A percentile compares a stretch with the other conserved stretches of the same genome.
Evolutionary conservation across 2,888 invertebrate genomes (phyloP).

Genomic region (Drosophila antonietae): DNA sequence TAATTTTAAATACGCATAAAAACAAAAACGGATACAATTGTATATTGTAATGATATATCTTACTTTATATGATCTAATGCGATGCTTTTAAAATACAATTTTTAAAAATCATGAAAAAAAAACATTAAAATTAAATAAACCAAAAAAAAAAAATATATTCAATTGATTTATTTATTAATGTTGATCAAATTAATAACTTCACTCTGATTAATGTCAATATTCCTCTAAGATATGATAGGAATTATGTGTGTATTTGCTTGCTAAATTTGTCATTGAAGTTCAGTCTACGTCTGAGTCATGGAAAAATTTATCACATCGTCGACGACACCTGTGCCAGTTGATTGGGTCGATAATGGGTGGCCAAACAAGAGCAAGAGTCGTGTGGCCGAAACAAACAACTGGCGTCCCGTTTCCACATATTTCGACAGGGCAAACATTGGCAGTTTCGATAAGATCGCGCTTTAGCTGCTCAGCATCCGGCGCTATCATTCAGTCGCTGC

Average conservation of each 20-base stretch:
- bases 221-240: constrained; percentile 4
- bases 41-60: constrained; percentile 75
- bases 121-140: constrained; percentile 75
- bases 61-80: constrained; percentile 77
- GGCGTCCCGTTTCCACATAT: constrained; percentile 60
- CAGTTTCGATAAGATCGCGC: constrained; percentile 61
- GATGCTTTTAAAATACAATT: constrained; percentile 83
- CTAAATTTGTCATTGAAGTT: constrained; percentile 33
- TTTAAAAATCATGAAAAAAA: constrained; percentile 73
- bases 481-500: constrained; percentile 43
- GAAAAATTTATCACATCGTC: constrained; percentile 62
- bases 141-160: constrained; percentile 49
- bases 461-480: constrained; percentile 51
- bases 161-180: background rate
- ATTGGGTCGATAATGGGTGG: constrained; percentile 29
- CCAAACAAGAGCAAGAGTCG: constrained; percentile 41
- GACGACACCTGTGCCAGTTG: constrained; percentile 61
- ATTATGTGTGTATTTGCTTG: constrained; percentile 38
- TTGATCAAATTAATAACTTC: background rate
- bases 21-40: constrained; percentile 61
- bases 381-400: constrained; percentile 71
- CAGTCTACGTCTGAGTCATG: constrained; percentile 54
- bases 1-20: constrained; percentile 70
- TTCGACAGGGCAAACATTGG: constrained; percentile 36
- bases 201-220: constrained; percentile 2